Evolutionary conservation across 2,797 vertebrate genomes (phyloP).

Genomic region (Hemibagrus guttatus): DNA sequence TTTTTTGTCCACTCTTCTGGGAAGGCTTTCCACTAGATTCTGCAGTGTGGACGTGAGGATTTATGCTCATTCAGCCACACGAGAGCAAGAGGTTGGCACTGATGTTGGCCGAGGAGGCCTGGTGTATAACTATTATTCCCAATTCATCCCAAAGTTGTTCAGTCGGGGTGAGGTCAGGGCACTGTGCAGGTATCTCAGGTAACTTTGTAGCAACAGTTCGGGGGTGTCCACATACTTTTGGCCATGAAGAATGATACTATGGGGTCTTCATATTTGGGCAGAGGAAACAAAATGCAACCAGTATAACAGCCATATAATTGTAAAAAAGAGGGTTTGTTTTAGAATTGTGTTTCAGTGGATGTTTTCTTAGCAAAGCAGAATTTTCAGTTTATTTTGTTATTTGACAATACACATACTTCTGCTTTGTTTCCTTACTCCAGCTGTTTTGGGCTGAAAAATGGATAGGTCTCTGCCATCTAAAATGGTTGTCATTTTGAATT

Average conservation of each 20-base stretch:
- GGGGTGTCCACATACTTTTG: neutral
- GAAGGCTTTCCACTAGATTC: neutral
- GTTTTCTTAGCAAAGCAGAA: neutral
- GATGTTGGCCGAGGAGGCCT: neutral
- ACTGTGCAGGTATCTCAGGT: neutral
- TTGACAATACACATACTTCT: constrained; percentile 7
- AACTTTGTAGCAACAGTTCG: neutral
- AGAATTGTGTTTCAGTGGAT: neutral
- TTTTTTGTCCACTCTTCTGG: neutral
- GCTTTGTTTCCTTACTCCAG: constrained; percentile 29
- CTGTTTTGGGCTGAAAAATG: constrained; percentile 39
- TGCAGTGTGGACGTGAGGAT: no score
- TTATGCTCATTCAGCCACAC: neutral
- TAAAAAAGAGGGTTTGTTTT: neutral
- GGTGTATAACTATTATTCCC: neutral
- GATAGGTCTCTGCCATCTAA: constrained; percentile 28
- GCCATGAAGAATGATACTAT: neutral
- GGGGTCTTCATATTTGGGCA: neutral
- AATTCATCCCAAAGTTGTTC: neutral
- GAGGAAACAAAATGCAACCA: no score
- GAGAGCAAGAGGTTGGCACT: no score
- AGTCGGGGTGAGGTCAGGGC: neutral
- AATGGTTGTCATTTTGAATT: constrained; percentile 55
- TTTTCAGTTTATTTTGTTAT: neutral
- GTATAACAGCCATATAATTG: neutral